Percentiles rank a stretch among this genome's conserved stretches.
Evolutionary conservation across 1,140 invertebrate species (phyloP).

Genomic region (Limonius californicus): DNA sequence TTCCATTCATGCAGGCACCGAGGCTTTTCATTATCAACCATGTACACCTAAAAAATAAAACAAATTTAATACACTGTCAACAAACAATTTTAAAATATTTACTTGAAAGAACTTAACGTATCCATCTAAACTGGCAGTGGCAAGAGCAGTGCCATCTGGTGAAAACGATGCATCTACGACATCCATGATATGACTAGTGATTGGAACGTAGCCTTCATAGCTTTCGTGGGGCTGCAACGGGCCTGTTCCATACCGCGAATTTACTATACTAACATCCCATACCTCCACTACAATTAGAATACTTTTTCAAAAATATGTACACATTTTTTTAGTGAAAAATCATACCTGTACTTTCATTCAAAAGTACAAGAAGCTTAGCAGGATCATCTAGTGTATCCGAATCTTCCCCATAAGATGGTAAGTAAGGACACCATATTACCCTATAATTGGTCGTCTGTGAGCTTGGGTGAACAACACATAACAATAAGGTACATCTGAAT

Average conservation of each 20-base stretch:
- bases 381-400: slow-evolving; percentile 66
- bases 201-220: slow-evolving; percentile 59
- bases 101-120: slow-evolving; percentile 90
- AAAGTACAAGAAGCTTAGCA: slow-evolving; percentile 75
- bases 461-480: slow-evolving; percentile 53
- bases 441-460: slow-evolving; percentile 54
- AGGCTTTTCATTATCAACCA: slow-evolving; percentile 59
- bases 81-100: slow-evolving; percentile 26
- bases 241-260: slow-evolving; percentile 50
- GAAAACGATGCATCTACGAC: slow-evolving; percentile 87
- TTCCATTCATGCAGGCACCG: slow-evolving; percentile 86
- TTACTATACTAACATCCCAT: slow-evolving; percentile 58
- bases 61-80: no score
- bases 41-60: slow-evolving; percentile 66
- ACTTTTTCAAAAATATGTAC: background rate
- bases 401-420: slow-evolving; percentile 64
- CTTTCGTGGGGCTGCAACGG: slow-evolving; percentile 50
- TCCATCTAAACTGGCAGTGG: slow-evolving; percentile 83
- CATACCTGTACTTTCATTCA: slow-evolving; percentile 69
- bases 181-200: slow-evolving; percentile 63
- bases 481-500: slow-evolving; percentile 36
- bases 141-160: slow-evolving; percentile 88
- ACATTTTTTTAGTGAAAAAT: slow-evolving; percentile 29
- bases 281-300: slow-evolving; percentile 54
- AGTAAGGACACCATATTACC: slow-evolving; percentile 90